Conservation (phyloP, 2,888 invertebrate species). For the Hesperia comma region DNA sequence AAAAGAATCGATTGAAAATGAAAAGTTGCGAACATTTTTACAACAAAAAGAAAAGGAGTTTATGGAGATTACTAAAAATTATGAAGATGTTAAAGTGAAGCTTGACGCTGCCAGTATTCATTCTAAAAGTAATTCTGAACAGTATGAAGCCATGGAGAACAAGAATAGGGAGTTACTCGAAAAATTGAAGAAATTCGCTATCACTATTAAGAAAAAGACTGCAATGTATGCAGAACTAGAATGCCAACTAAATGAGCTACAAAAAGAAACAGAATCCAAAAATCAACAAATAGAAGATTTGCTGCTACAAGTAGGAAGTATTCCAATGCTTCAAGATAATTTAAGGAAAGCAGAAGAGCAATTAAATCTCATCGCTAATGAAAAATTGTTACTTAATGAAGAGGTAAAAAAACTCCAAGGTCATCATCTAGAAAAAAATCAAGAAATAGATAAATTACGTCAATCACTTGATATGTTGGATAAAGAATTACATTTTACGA, state of each 20-base stretch:
- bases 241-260: slow-evolving; percentile 67
- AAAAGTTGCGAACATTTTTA: slow-evolving; percentile 85
- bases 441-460: slow-evolving; percentile 46
- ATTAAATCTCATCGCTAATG: slow-evolving; percentile 59
- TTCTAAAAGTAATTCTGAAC: slow-evolving; percentile 71
- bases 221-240: slow-evolving; percentile 87
- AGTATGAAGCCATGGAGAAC: slow-evolving; percentile 73
- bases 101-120: slow-evolving; percentile 64
- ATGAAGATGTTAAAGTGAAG: slow-evolving; percentile 72
- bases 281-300: slow-evolving; percentile 65
- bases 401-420: slow-evolving; percentile 58
- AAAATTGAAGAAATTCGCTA: slow-evolving; percentile 91
- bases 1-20: slow-evolving; percentile 85
- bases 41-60: slow-evolving; percentile 78
- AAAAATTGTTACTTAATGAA: slow-evolving; percentile 56
- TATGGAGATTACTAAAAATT: slow-evolving; percentile 73
- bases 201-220: slow-evolving; percentile 89
- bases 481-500: slow-evolving; percentile 56
- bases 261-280: slow-evolving; percentile 63
- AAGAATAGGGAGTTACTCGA: slow-evolving; percentile 89
- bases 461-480: slow-evolving; percentile 54
- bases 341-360: slow-evolving; percentile 71
- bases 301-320: slow-evolving; percentile 63
- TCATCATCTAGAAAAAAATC: slow-evolving; percentile 42
- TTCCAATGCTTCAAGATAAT: slow-evolving; percentile 69